A percentile compares a stretch with the other conserved stretches of the same genome.
Conservation (phyloP, 1,140 invertebrate species). For the Leptonema lineaticorne region DNA sequence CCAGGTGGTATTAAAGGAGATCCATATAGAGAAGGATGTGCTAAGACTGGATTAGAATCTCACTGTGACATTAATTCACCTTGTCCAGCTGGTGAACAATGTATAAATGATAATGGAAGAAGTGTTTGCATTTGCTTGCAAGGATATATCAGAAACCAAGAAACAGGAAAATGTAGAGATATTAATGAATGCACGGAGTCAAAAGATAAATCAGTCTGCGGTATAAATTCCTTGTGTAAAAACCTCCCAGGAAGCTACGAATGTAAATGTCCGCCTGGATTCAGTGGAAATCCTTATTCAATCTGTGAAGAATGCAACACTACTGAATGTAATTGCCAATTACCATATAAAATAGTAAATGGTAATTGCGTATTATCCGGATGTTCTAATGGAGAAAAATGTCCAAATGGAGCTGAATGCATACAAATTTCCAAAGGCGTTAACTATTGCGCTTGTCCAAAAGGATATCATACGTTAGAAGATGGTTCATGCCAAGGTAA, state of each 20-base stretch:
- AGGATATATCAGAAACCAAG: slow-evolving; percentile 74
- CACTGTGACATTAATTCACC: slow-evolving; percentile 70
- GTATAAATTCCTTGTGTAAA: slow-evolving; percentile 85
- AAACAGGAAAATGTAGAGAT: slow-evolving; percentile 77
- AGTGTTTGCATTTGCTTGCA: slow-evolving; percentile 85
- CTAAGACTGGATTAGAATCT: slow-evolving; percentile 60
- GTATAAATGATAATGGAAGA: slow-evolving; percentile 73
- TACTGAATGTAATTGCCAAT: slow-evolving; percentile 81
- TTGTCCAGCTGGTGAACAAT: slow-evolving; percentile 80
- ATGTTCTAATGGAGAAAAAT: slow-evolving; percentile 74
- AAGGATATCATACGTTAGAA: slow-evolving; percentile 69
- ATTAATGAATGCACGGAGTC: slow-evolving; percentile 83
- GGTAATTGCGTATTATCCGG: slow-evolving; percentile 82
- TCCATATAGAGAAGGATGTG: slow-evolving; percentile 73
- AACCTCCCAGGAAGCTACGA: slow-evolving; percentile 93
- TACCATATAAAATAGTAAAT: slow-evolving; percentile 80
- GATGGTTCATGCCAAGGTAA: slow-evolving; percentile 73
- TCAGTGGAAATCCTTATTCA: slow-evolving; percentile 85
- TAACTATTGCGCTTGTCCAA: slow-evolving; percentile 86
- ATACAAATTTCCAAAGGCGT: slow-evolving; percentile 86
- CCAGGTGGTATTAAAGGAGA: slow-evolving; percentile 70
- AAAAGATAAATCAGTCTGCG: slow-evolving; percentile 74
- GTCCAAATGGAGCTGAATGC: slow-evolving; percentile 81
- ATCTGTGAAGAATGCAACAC: slow-evolving; percentile 83
- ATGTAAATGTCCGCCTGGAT: slow-evolving; percentile 84